Percentiles rank a stretch among this genome's conserved stretches.
Evolutionary conservation across 2,113 vertebrate species (phyloP).

Genomic region (Petrocephalus zakoni): DNA sequence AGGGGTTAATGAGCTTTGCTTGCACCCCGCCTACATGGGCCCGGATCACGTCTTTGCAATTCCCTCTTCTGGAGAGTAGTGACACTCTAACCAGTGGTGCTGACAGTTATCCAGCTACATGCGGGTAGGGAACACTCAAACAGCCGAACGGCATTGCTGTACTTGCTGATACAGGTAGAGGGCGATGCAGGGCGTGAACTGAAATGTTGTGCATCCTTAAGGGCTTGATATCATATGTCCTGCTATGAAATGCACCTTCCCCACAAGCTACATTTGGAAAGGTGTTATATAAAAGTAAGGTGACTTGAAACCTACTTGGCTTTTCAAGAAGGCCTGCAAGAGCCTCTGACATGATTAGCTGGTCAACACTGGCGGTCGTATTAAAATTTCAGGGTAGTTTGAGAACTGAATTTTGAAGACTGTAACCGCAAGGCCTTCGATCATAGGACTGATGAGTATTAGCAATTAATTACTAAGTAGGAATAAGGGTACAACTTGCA

Average conservation of each 20-base stretch:
- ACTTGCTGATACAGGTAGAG: neutral
- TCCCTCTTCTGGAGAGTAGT: neutral
- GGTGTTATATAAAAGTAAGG: neutral
- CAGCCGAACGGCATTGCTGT: neutral
- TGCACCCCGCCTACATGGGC: constrained; percentile 50
- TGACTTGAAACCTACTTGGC: neutral
- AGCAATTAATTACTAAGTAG: neutral
- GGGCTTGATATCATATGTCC: neutral
- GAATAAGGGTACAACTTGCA: neutral
- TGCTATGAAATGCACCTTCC: neutral
- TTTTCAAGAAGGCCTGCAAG: neutral
- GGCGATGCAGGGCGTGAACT: neutral
- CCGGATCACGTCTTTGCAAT: constrained; percentile 25
- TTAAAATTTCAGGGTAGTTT: neutral
- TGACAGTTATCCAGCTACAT: neutral
- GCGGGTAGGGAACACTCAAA: neutral
- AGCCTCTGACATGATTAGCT: neutral
- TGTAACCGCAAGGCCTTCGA: neutral
- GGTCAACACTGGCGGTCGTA: neutral
- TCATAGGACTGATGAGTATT: neutral
- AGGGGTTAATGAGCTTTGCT: constrained; percentile 59
- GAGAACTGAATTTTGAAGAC: neutral
- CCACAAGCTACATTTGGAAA: neutral
- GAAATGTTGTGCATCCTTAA: neutral
- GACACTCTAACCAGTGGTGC: neutral